Conservation (phyloP, 2,113 vertebrate species). For the Chamaea fasciata region DNA sequence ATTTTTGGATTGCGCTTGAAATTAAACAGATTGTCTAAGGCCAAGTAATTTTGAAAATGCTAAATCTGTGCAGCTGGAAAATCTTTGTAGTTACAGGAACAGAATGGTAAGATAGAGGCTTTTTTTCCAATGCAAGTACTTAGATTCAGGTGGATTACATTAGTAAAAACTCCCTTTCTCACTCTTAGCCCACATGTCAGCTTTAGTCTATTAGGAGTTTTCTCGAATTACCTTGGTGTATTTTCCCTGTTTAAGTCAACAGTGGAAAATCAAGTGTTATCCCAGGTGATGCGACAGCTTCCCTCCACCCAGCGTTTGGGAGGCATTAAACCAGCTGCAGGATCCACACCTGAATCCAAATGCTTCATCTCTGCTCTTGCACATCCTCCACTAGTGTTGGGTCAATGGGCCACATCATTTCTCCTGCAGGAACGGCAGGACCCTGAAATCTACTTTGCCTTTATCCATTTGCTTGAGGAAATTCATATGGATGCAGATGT, state of each 20-base stretch:
- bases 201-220: neutral
- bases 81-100: neutral
- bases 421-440: neutral
- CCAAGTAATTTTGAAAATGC: constrained; percentile 9
- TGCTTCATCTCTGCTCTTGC: neutral
- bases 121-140: neutral
- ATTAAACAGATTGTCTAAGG: constrained; percentile 4
- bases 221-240: neutral
- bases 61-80: constrained; percentile 21
- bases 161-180: neutral
- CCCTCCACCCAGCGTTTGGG: neutral
- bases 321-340: neutral
- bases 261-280: neutral
- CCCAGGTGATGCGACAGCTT: neutral
- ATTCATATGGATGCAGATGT: neutral
- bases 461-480: neutral
- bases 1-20: constrained; percentile 3
- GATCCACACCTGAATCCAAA: neutral
- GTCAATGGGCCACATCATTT: neutral
- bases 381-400: neutral
- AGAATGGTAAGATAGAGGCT: neutral
- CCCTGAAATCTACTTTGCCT: neutral
- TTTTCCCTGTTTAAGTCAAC: neutral
- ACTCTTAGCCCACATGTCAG: neutral
- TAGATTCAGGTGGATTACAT: neutral